Evolutionary conservation across 2,888 invertebrate genomes (phyloP), one percentile per base, ranked within the genome.

Genomic region (Fissipunctia ypsillon): DNA sequence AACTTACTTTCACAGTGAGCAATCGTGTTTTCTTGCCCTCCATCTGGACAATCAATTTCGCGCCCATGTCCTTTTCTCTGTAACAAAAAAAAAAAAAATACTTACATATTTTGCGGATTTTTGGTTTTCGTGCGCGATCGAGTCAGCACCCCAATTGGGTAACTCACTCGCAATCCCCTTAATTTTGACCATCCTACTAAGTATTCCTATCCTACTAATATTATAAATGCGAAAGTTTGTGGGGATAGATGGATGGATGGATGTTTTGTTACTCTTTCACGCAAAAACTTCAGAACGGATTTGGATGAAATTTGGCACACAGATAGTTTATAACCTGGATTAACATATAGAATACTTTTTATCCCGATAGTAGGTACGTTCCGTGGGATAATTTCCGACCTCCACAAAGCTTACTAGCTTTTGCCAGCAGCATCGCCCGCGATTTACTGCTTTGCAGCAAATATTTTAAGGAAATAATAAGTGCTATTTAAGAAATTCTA

Each of bases 21-120:
- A 98, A 97, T 83, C 98, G 97, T 66, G 98, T 98, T 90, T 97
- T 98, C 95, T 98, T 98, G 67, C 97, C 97, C 90, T 98, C 98
- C 98, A 98, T 98, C 95, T 98, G 97, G 89, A 98, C 98, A 90
- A 98, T 98, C 88, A 97, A 96, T 93, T 98, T 97, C 57, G 98
- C 97, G 88, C 97, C 97, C 98, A 98, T 98, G 91, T 98, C 98
- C 89, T 97, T 96, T 95, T 98, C 98, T 96, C 98, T 98, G 96
- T 31, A 97, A 97, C 89, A 93, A 91, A 92, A 88, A 85, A 85
- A 78, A 76, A 74, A 63, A 45, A 9, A n/a, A n/a, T n/a, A n/a
- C 14, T 6, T 41, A 56, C 3, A 28, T 50, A 35, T 35, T 35
- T 56, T 25, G 25, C 10, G 1, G 3, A 14, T 35, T 16, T 70